These are phyloP conservation scores for Zhengitettix transpicula DNA, from an alignment of 2,888 invertebrate species.

Conservation along the genomic window DNA sequence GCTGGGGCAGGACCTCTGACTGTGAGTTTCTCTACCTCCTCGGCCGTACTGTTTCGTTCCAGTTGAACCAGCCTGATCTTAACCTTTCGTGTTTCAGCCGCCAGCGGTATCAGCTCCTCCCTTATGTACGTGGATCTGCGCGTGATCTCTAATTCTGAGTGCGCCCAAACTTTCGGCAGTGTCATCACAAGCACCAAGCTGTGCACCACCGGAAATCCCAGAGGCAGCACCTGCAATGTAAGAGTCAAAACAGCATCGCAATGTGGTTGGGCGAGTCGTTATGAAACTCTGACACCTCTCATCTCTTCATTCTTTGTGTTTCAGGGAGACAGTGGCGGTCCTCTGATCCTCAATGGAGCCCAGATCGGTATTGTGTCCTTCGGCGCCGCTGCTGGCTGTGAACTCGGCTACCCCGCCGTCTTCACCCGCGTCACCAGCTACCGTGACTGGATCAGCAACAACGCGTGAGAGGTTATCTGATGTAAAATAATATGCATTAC, in stretches of 20 bases:
- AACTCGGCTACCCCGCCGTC: conserved; percentile 1
- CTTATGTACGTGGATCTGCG: conserved; percentile 17
- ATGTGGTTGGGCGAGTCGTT: not conserved
- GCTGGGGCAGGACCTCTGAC: conserved; percentile 16
- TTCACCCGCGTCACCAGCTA: not conserved
- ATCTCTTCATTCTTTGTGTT: not conserved
- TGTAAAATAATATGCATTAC: too few species aligned
- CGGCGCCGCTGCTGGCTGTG: conserved; percentile 14
- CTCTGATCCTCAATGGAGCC: conserved; percentile 9
- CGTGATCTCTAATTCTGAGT: conserved; percentile 18
- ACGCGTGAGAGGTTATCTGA: not conserved
- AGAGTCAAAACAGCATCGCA: not conserved
- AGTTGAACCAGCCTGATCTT: not conserved
- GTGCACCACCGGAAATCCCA: not conserved
- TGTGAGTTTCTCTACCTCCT: conserved; percentile 6
- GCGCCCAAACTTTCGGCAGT: conserved; percentile 15
- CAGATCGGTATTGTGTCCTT: conserved; percentile 15
- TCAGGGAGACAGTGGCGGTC: conserved; percentile 17
- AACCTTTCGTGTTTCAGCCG: not conserved
- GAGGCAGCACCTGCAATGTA: not conserved
- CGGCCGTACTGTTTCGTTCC: not conserved
- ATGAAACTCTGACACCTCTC: not conserved
- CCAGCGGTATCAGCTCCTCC: conserved; percentile 2
- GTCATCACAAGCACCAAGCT: conserved; percentile 9
- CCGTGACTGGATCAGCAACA: not conserved